Percentiles rank a stretch among this genome's conserved stretches.
phyloP scores from a whole-genome alignment of 1,140 invertebrate genomes.

The Varroa destructor region DNA sequence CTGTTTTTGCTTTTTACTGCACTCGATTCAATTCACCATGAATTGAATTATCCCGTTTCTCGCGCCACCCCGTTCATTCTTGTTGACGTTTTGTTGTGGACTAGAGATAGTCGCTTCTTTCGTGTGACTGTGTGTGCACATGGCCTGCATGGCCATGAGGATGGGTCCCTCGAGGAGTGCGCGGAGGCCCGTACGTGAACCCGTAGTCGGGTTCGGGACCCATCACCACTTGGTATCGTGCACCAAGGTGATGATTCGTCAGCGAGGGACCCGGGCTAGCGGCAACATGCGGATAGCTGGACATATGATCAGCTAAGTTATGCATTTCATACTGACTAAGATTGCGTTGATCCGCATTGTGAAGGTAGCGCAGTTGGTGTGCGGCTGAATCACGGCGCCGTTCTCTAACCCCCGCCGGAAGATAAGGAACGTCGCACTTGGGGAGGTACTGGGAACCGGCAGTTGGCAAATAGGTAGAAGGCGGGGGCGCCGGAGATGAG shows the following conservation, averaged over 20 bases:
- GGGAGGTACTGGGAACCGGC: neutral
- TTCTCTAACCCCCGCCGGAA: conserved; percentile 17
- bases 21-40: neutral
- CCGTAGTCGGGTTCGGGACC: conserved; percentile 10
- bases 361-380: conserved; percentile 4
- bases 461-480: neutral
- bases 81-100: neutral
- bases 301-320: conserved; percentile 1
- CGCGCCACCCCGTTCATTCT: neutral
- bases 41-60: neutral
- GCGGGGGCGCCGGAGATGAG: neutral
- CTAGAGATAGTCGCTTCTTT: conserved; percentile 27
- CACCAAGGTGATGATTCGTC: neutral
- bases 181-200: neutral
- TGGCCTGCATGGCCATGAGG: no score
- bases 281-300: neutral
- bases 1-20: neutral
- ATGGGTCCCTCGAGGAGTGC: neutral
- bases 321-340: conserved; percentile 23
- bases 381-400: conserved; percentile 3
- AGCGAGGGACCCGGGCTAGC: neutral
- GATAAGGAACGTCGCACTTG: conserved; percentile 17
- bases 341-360: neutral
- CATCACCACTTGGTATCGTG: conserved; percentile 23
- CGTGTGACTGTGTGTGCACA: conserved; percentile 12